Evolutionary conservation across 2,888 invertebrate genomes (phyloP), one percentile per base, ranked within the genome.

Genomic region (Agriopis aurantiaria): DNA sequence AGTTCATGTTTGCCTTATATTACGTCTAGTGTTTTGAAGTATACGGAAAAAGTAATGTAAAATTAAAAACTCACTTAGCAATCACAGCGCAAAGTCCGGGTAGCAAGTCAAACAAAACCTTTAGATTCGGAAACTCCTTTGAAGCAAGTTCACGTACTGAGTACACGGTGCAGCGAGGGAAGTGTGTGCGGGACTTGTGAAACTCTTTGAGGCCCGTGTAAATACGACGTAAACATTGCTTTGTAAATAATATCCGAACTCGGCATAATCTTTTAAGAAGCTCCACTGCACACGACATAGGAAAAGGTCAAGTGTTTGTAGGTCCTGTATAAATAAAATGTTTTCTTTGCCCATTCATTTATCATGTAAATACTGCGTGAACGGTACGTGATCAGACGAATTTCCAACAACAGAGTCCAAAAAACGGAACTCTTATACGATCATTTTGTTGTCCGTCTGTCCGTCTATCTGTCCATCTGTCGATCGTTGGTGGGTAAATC

Each of bases 121-220:
- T 33, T 0, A 23, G 12, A 8, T 23, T 62, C 17, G 11, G n/a
- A 10, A 46, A 63, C 0, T 55, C n/a, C 10, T 63, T 63, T 64
- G 41, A 51, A 11, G 17, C 14, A 46, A 68, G 46, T 59, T 68
- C 11, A 9, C 8, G 43, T 68, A 68, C 68, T 68, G 68, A 12
- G 49, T 23, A 43, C 55, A 49, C 9, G 5, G 0, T 57, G 46
- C 51, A 46, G 43, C 8, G n/a, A 51, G 14, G 46, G 53, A 48
- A 59, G 48, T 58, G 17, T 48, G 59, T 49, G 49, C 43, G 43
- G n/a, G 63, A 63, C 43, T 69, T 64, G 23, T 33, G 33, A 55
- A 69, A 69, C 55, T 69, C 55, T 69, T 69, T 69, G 68, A 64
- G 60, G 46, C 51, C 43, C 64, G 55, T 69, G 59, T 69, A 69